A percentile compares a stretch with the other conserved stretches of the same genome.
These are phyloP conservation scores for Chrysocyon brachyurus DNA, from an alignment of 2,797 vertebrate genomes.

Conservation along the genomic window DNA sequence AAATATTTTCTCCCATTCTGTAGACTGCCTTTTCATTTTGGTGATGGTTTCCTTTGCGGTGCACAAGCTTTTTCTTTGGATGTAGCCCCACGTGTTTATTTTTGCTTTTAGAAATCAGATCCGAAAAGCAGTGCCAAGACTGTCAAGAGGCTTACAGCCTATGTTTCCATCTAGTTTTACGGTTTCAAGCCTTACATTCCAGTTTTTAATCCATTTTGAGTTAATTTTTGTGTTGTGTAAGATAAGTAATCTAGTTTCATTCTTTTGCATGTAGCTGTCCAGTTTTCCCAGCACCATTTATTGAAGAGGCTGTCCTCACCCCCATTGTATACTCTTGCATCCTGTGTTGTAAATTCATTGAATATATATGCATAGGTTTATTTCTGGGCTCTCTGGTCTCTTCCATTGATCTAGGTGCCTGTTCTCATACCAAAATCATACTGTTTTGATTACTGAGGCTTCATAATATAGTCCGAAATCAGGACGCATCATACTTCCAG, in stretches of 20 bases:
- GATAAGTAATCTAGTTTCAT: neutral
- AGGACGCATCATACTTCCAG: neutral
- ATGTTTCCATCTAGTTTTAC: neutral
- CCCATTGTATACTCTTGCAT: neutral
- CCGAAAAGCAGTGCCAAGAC: neutral
- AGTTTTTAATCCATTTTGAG: neutral
- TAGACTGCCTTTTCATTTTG: neutral
- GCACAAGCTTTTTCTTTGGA: neutral
- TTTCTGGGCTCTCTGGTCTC: neutral
- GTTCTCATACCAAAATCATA: neutral
- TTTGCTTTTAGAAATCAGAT: neutral
- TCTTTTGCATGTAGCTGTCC: neutral
- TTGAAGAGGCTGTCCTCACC: neutral
- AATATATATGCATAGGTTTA: neutral
- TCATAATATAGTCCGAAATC: neutral
- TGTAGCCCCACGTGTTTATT: neutral
- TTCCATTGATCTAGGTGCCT: neutral
- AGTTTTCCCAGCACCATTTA: neutral
- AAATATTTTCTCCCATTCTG: neutral
- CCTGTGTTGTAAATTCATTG: neutral
- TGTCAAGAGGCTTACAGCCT: neutral
- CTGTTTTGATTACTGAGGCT: neutral
- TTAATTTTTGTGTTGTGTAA: neutral
- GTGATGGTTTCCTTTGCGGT: neutral
- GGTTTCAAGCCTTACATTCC: neutral